Conservation (phyloP, 2,888 invertebrate genomes). For the Capitulum mitella region DNA sequence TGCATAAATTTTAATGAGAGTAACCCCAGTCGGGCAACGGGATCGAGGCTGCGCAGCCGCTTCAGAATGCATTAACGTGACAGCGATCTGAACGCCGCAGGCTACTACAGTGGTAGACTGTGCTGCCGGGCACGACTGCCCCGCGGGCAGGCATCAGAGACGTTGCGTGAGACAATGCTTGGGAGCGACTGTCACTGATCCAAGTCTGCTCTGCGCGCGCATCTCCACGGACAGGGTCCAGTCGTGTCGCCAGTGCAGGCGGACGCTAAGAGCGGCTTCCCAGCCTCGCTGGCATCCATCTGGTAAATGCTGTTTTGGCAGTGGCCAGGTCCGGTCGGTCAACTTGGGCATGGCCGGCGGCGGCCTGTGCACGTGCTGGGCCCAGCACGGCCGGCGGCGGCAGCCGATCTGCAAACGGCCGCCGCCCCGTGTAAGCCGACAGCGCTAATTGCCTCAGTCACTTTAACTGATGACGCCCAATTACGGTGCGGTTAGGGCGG, state of each 20-base stretch:
- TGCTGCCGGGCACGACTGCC: not conserved
- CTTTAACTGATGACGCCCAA: conserved; percentile 25
- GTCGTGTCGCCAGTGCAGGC: too few species aligned
- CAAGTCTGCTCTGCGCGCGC: too few species aligned
- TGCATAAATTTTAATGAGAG: conserved; percentile 20
- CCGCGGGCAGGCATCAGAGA: not conserved
- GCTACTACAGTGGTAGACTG: not conserved
- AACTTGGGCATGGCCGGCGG: too few species aligned
- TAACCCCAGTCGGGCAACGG: not conserved
- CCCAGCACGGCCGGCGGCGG: too few species aligned
- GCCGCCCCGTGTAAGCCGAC: conserved; percentile 12
- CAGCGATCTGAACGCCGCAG: not conserved
- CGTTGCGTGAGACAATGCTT: too few species aligned
- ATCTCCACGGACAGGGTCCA: too few species aligned
- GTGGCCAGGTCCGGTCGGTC: too few species aligned
- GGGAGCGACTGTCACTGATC: too few species aligned
- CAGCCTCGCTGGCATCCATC: too few species aligned
- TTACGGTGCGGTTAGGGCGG: not conserved
- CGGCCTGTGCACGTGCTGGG: too few species aligned
- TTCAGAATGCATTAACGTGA: not conserved
- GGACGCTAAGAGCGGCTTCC: not conserved
- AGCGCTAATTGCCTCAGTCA: conserved; percentile 16
- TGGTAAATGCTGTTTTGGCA: too few species aligned
- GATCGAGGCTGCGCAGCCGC: not conserved
- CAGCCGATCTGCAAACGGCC: not conserved